Conservation (phyloP, 2,113 vertebrate genomes). For the Asarcornis scutulata region DNA sequence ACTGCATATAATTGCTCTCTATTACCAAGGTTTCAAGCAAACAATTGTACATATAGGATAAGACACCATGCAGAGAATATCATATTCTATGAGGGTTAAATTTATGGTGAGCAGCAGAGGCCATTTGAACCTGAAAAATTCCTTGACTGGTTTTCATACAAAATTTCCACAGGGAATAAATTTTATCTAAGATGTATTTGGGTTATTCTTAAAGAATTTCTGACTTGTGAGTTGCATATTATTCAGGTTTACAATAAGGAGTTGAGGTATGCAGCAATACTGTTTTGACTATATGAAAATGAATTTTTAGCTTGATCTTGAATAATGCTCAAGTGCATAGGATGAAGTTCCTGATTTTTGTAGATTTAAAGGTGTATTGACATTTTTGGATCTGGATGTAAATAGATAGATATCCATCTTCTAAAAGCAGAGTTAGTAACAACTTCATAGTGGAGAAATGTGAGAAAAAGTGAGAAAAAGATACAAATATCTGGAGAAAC, state of each 20-base stretch:
- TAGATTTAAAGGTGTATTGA: not conserved
- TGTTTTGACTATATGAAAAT: not conserved
- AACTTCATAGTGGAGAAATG: not conserved
- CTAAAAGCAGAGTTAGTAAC: not conserved
- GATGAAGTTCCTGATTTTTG: not conserved
- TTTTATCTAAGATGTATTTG: not conserved
- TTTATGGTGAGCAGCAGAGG: not conserved
- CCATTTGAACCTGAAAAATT: not conserved
- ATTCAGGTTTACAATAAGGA: not conserved
- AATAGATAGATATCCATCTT: not conserved
- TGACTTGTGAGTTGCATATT: not conserved
- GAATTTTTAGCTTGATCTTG: constrained; percentile 4
- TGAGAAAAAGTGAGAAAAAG: not conserved
- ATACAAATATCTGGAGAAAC: too few relatives aligned
- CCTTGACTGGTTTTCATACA: not conserved
- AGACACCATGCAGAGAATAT: not conserved
- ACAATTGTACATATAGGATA: not conserved
- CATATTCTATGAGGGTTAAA: not conserved
- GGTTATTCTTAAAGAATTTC: constrained; percentile 34
- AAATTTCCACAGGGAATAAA: constrained; percentile 30
- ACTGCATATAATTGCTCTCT: not conserved
- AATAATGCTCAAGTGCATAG: not conserved
- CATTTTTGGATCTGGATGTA: not conserved
- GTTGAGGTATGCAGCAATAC: not conserved
- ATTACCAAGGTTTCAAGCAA: not conserved